These are phyloP conservation scores for Steatocranus sp. DNA, from an alignment of 2,797 vertebrate genomes.

Conservation along the genomic window DNA sequence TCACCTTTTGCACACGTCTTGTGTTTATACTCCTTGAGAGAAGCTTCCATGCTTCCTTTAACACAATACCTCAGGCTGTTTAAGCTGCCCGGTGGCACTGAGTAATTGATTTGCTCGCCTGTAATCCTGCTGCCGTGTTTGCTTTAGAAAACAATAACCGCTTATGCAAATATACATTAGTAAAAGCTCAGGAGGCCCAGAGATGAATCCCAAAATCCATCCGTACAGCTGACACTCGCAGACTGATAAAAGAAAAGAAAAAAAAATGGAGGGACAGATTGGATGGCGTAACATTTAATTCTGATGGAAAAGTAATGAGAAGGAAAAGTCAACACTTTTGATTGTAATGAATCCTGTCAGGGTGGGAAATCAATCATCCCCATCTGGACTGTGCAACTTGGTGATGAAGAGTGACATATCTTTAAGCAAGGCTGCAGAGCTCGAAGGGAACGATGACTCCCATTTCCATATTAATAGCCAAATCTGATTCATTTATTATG, in stretches of 20 bases:
- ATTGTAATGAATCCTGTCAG: not conserved
- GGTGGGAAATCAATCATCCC: not conserved
- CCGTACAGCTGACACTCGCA: not conserved
- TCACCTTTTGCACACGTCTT: conserved; percentile 26
- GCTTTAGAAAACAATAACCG: not conserved
- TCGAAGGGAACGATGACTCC: not conserved
- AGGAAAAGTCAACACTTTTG: not conserved
- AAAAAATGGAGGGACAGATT: not conserved
- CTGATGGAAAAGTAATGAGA: not conserved
- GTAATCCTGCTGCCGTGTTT: conserved; percentile 20
- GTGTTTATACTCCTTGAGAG: not conserved
- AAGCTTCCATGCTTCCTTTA: not conserved
- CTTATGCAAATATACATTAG: conserved; percentile 1
- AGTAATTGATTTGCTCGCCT: not conserved
- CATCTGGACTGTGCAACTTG: not conserved
- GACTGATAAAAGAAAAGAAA: not conserved
- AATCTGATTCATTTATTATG: not conserved
- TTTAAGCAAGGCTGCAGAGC: not conserved
- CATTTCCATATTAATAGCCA: not conserved
- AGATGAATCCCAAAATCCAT: not conserved
- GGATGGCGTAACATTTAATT: not conserved
- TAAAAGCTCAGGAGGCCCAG: not conserved
- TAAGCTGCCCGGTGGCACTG: not conserved
- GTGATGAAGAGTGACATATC: conserved; percentile 7
- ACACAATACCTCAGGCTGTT: not conserved